Conservation (phyloP, 1,140 invertebrate species). For the Megalopta genalis region DNA sequence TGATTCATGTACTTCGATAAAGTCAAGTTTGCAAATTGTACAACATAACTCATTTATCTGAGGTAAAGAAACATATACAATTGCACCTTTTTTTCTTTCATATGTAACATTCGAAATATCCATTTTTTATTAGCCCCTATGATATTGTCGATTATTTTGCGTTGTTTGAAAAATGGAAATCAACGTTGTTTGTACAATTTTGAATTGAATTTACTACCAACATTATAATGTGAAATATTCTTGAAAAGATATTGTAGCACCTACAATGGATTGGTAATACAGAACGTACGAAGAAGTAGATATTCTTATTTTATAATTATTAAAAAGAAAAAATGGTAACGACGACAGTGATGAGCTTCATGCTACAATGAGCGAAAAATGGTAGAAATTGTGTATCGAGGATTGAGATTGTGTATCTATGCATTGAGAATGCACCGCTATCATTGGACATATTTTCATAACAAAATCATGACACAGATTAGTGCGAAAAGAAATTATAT, state of each 20-base stretch:
- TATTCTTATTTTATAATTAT: too few relatives aligned
- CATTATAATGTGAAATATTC: background rate
- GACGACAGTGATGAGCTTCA: too few relatives aligned
- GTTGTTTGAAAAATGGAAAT: background rate
- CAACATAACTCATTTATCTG: slow-evolving; percentile 49
- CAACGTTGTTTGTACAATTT: background rate
- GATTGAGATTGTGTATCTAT: too few relatives aligned
- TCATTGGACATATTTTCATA: too few relatives aligned
- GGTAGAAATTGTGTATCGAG: too few relatives aligned
- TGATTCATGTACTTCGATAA: slow-evolving; percentile 39
- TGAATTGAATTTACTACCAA: background rate
- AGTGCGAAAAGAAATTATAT: too few relatives aligned
- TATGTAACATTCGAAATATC: background rate
- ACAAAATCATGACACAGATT: too few relatives aligned
- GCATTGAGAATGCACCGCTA: too few relatives aligned
- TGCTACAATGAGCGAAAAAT: too few relatives aligned
- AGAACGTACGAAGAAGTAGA: too few relatives aligned
- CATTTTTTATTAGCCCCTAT: background rate
- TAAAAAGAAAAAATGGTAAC: too few relatives aligned
- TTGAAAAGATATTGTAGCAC: background rate
- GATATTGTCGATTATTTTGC: background rate
- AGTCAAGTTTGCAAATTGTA: slow-evolving; percentile 54
- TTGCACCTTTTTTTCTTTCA: background rate
- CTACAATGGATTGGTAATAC: too few relatives aligned
- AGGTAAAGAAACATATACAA: slow-evolving; percentile 44